These are phyloP conservation scores for Rhagonycha fulva DNA, from an alignment of 2,888 invertebrate species.

Conservation along the genomic window DNA sequence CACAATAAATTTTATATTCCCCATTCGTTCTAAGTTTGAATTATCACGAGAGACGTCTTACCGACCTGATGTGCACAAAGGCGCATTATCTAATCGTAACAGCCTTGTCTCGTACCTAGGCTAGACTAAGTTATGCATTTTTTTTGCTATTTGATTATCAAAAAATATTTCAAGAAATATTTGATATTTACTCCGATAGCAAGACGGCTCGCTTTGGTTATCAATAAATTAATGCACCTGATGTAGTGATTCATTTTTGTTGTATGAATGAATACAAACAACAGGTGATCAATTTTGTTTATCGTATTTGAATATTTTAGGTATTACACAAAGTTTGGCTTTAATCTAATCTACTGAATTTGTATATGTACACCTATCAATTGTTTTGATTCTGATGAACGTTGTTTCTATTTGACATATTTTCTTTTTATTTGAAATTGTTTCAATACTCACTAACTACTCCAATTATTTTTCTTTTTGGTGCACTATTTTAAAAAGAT, in stretches of 20 bases:
- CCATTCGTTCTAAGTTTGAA: background rate
- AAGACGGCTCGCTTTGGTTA: background rate
- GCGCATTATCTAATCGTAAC: too few relatives aligned
- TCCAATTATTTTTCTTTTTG: background rate
- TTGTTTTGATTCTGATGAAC: background rate
- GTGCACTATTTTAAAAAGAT: too few relatives aligned
- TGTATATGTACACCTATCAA: background rate
- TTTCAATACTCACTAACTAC: too few relatives aligned
- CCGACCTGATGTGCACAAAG: background rate
- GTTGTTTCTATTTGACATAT: background rate
- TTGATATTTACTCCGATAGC: background rate
- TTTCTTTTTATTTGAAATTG: too few relatives aligned
- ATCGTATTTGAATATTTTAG: background rate
- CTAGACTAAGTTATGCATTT: background rate
- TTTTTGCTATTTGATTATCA: background rate
- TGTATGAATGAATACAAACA: background rate
- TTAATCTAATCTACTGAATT: background rate
- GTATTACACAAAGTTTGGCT: background rate
- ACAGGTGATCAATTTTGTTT: constrained; percentile 5
- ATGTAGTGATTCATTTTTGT: background rate
- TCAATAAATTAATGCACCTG: background rate
- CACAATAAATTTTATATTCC: background rate
- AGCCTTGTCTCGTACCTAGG: background rate
- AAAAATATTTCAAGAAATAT: background rate
- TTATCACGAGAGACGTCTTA: background rate